A percentile compares a stretch with the other conserved stretches of the same genome.
These are phyloP conservation scores for Protophormia terraenovae DNA, from an alignment of 2,888 invertebrate species.

Conservation along the genomic window DNA sequence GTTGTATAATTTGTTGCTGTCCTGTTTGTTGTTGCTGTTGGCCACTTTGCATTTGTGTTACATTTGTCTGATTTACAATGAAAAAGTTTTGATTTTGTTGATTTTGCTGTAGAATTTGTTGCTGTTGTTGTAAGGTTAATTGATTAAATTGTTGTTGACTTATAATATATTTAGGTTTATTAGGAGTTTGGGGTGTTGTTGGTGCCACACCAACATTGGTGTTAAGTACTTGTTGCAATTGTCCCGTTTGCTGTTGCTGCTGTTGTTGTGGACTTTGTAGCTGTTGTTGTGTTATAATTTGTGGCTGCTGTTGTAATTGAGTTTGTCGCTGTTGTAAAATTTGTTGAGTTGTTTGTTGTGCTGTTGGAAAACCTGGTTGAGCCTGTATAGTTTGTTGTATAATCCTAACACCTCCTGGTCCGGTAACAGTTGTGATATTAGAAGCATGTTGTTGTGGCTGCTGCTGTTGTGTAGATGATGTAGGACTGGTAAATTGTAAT, in stretches of 20 bases:
- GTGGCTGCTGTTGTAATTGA: constrained; percentile 70
- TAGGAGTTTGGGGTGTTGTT: constrained; percentile 70
- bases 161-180: constrained; percentile 81
- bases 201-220: constrained; percentile 67
- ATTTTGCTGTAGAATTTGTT: constrained; percentile 81
- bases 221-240: constrained; percentile 70
- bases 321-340: constrained; percentile 71
- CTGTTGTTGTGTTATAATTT: constrained; percentile 61
- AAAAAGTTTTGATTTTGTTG: constrained; percentile 81
- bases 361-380: constrained; percentile 89
- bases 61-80: constrained; percentile 79
- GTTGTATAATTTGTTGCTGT: constrained; percentile 75
- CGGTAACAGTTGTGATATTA: constrained; percentile 70
- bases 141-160: constrained; percentile 86
- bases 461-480: constrained; percentile 73
- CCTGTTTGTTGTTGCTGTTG: constrained; percentile 75
- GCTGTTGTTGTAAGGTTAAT: constrained; percentile 84
- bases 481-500: constrained; percentile 54
- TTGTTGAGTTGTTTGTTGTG: constrained; percentile 82
- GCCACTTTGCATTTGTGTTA: constrained; percentile 47
- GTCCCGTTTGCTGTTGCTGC: constrained; percentile 70
- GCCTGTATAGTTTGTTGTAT: constrained; percentile 80
- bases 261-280: constrained; percentile 67
- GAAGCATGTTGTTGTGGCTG: constrained; percentile 70
- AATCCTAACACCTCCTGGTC: constrained; percentile 58